Evolutionary conservation across 2,797 vertebrate genomes (phyloP), one percentile per base, ranked within the genome.

Genomic region (Chaetophractus vellerosus): DNA sequence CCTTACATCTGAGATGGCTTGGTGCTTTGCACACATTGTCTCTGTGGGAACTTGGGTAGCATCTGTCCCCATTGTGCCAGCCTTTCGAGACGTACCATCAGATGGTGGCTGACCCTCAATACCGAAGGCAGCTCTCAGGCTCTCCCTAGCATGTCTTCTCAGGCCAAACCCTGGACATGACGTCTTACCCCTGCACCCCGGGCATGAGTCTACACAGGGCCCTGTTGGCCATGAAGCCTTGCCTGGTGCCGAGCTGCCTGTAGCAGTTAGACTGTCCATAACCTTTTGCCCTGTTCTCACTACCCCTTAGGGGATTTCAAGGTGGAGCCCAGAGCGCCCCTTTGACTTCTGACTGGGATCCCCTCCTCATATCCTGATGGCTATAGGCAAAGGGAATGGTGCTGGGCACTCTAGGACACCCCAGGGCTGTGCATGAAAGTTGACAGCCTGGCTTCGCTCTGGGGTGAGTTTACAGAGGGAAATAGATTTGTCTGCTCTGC

Each of bases 281-380:
- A 28, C 33, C 0, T 0, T 3, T 26, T 16, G 41, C 52, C 23
- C 0, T 31, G 33, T 5, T 9, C 3, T 21, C 33, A 9, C 41
- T 4, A 4, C 36, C 19, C 45, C 55, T 55, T 36, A 57, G 19
- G 84, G 31, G 50, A 9, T 14, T 64, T 9, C 50, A 48, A 5
- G 4, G 12, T 31, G 69, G 50, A 21, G 1, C 24, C 6, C 86
- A 26, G 45, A 45, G 71, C 26, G 57, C 38, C 50, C 66, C 28
- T 79, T 38, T 6, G 33, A 6, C 24, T 38, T 69, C 63, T 10
- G 23, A 28, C 8, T 36, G 41, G n/a, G 85, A 14, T 2, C 36
- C 31, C 10, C n/a, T 41, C 33, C 61, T 48, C 50, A 59, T 1
- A 6, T 23, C 48, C 80, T 33, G 19, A 9, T 33, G 76, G n/a